Base-by-base conservation (phyloP, 2,888 invertebrate genomes). In the Dendrolimus houi region DNA sequence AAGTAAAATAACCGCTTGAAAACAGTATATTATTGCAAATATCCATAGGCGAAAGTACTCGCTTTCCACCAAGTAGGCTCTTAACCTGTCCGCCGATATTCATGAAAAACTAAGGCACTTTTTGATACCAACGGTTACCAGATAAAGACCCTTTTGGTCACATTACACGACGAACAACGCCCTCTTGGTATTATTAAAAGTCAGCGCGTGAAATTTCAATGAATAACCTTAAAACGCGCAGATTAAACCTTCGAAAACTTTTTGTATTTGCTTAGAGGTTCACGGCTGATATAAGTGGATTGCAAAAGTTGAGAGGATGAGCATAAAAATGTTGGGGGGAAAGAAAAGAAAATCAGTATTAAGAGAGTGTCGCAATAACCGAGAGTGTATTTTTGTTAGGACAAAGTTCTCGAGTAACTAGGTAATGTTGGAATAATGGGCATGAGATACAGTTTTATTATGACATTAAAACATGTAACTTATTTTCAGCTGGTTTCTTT, bases 281-380 rank as follows among this genome's bases (percentile, higher is more conserved):
- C 87, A 85, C 84, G 81, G 85, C 81, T 87, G 89, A 88, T 87
- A 86, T 89, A 89, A 90, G 88, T 89, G 89, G 85, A 90, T 90
- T 90, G 88, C 87, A 79, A 90, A 90, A 89, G 88, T 90, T 90
- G 79, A 64, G 70, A 80, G 85, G 87, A 88, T 85, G 87, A 85
- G 87, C 84, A 87, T 87, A 87, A 89, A 87, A 88, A 85, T 85
- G 77, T 78, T 82, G 71, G 73, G 80, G 75, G 78, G 74, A 71
- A 71, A 75, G 78, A 78, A 79, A 82, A 80, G 76, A 76, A 81
- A 84, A 83, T 82, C 82, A 79, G 83, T 78, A 80, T 81, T 81
- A 84, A 77, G 75, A 74, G 78, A 77, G 77, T 83, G 87, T 85
- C 83, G 83, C 83, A 80, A 84, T 85, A 84, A 80, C 81, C 69